These are phyloP conservation scores for Nephrotoma flavescens DNA, from an alignment of 2,888 invertebrate species.

Conservation along the genomic window DNA sequence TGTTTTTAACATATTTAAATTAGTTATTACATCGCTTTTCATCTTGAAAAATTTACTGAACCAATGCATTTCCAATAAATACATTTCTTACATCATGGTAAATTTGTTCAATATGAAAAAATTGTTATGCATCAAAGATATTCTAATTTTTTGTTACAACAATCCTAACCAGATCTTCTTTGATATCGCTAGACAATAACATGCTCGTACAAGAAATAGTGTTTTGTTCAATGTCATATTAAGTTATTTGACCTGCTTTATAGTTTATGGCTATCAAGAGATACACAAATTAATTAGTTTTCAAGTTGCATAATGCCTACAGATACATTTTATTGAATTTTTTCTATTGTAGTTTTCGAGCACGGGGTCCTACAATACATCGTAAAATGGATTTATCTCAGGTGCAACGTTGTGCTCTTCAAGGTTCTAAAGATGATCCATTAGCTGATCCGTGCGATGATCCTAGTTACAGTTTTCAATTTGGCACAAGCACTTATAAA, in stretches of 20 bases:
- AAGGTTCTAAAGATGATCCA: conserved; percentile 53
- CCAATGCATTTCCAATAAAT: not conserved
- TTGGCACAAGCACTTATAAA: conserved; percentile 50
- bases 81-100: not conserved
- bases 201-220: not conserved
- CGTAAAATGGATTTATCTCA: conserved; percentile 58
- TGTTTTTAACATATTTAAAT: not conserved
- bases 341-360: conserved; percentile 40
- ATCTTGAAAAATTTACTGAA: not conserved
- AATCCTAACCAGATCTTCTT: not conserved
- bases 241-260: not conserved
- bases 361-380: conserved; percentile 57
- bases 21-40: not conserved
- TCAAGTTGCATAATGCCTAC: not conserved
- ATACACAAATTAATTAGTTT: not conserved
- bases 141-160: not conserved
- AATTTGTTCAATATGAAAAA: not conserved
- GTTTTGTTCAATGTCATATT: not conserved
- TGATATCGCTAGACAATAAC: not conserved
- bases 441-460: conserved; percentile 63
- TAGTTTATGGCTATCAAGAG: not conserved
- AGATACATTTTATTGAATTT: not conserved
- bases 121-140: conserved; percentile 1
- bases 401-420: conserved; percentile 42
- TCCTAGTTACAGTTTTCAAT: conserved; percentile 56